Evolutionary conservation across 23 tunicate genomes (phyloP), one percentile per base, ranked within the genome.

Genomic region (Halocynthia roretzi): DNA sequence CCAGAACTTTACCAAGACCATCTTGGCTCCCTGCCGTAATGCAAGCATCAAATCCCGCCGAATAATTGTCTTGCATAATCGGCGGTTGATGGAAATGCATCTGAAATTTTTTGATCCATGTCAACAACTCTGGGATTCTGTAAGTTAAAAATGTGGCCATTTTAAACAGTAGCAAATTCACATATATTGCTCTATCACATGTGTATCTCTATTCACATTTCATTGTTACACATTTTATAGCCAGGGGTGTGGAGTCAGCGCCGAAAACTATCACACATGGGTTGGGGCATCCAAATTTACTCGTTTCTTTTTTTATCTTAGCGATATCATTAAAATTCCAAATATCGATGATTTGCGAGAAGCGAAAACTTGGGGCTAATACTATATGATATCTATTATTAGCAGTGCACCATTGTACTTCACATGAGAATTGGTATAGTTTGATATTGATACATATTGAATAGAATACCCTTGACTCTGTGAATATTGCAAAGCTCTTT

Each of bases 11-110:
- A 7, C 65, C 70, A 48, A 94, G 76, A 6, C 96, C 96, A 84
- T 94, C 94, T 58, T 89, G 99, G 64, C 95, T 80, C 0, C 99
- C 99, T 18, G 66, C 76, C 6, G 99, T 80, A 21, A 94, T 82
- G 61, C 80, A 75, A 56, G 62, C 68, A 52, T 71, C 81, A 22
- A 85, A 85, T 56, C 68, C 80, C 2, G 51, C 78, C 0, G 49
- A 6, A 10, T 40, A 23, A 10, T 20, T 40, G 11, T 53, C 48
- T 40, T 7, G 64, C 83, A 85, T 76, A 5, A 81, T 53, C 15
- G 91, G 87, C 22, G 97, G 97, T 66, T 85, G 61, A 54, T 91
- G 97, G 68, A 67, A 91, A 6, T 77, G 71, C 56, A 63, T 65
- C 10, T 91, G 97, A 18, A 91, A 40, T 52, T 70, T 77, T 18